These are phyloP conservation scores for Drosophila melanosoma DNA, from an alignment of 2,888 invertebrate species.

Conservation along the genomic window DNA sequence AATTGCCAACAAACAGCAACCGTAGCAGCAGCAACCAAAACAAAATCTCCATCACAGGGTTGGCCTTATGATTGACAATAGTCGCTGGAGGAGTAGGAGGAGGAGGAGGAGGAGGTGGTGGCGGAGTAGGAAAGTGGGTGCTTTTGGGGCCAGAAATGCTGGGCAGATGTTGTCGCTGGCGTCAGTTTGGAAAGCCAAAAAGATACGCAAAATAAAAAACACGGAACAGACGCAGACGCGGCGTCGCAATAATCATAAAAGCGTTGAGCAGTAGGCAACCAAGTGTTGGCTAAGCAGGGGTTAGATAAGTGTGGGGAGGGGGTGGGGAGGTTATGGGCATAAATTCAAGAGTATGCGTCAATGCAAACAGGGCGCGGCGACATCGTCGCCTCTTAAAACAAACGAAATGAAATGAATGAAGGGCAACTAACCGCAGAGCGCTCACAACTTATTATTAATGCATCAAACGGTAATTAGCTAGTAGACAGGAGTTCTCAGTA, in stretches of 20 bases:
- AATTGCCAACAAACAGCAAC: constrained; percentile 56
- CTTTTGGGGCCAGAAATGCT: background rate
- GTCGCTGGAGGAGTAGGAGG: background rate
- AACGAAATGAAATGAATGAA: background rate
- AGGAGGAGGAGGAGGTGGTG: background rate
- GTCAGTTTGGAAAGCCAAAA: constrained; percentile 53
- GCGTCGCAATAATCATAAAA: constrained; percentile 80
- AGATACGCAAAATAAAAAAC: constrained; percentile 30
- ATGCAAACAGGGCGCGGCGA: constrained; percentile 45
- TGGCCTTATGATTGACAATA: constrained; percentile 67
- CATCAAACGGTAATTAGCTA: constrained; percentile 47
- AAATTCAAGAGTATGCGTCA: constrained; percentile 61
- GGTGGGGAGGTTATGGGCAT: background rate
- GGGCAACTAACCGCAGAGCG: constrained; percentile 1
- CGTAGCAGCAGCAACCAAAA: constrained; percentile 33
- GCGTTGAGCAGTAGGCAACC: constrained; percentile 34
- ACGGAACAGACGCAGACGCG: constrained; percentile 73
- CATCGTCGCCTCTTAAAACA: constrained; percentile 1
- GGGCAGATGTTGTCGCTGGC: constrained; percentile 40
- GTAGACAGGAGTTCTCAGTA: constrained; percentile 17
- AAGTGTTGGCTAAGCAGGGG: background rate
- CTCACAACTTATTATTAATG: constrained; percentile 47
- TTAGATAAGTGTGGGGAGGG: background rate
- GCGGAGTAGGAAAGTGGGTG: background rate
- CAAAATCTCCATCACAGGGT: constrained; percentile 27